Percentiles rank a stretch among this genome's conserved stretches.
Evolutionary conservation across 1,140 invertebrate genomes (phyloP).

Genomic region (Akabosia matsudoensis): DNA sequence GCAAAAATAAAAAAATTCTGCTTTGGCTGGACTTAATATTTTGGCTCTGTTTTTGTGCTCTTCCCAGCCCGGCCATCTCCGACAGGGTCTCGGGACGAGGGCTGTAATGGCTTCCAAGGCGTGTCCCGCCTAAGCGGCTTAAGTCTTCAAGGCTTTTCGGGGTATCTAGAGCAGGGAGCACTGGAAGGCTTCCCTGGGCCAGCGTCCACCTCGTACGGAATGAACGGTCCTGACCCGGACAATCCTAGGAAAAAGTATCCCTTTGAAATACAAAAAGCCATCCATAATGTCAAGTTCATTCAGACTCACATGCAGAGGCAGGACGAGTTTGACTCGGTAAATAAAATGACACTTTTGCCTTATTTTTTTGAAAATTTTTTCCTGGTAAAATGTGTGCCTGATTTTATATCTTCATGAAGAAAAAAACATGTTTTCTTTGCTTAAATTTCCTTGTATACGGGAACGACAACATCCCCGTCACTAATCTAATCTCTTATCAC

Average conservation of each 20-base stretch:
- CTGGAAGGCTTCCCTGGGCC: slow-evolving; percentile 59
- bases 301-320: slow-evolving; percentile 88
- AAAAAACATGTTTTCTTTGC: too few relatives aligned
- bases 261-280: slow-evolving; percentile 85
- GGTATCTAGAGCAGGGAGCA: slow-evolving; percentile 46
- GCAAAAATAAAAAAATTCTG: too few relatives aligned
- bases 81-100: slow-evolving; percentile 41
- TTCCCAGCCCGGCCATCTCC: slow-evolving; percentile 40
- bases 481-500: too few relatives aligned
- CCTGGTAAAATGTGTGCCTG: neutral
- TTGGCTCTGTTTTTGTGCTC: slow-evolving; percentile 17
- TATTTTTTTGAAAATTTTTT: neutral
- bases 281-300: slow-evolving; percentile 93
- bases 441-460: too few relatives aligned
- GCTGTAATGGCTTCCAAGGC: slow-evolving; percentile 48
- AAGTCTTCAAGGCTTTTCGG: slow-evolving; percentile 47
- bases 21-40: neutral
- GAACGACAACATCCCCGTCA: too few relatives aligned
- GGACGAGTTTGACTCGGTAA: slow-evolving; percentile 89
- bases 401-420: too few relatives aligned
- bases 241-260: slow-evolving; percentile 73
- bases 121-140: slow-evolving; percentile 46
- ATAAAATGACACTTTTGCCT: slow-evolving; percentile 47
- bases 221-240: slow-evolving; percentile 43
- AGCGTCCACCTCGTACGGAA: slow-evolving; percentile 44